A percentile compares a stretch with the other conserved stretches of the same genome.
Conservation (phyloP, 2,797 vertebrate species). For the Merluccius polli region DNA sequence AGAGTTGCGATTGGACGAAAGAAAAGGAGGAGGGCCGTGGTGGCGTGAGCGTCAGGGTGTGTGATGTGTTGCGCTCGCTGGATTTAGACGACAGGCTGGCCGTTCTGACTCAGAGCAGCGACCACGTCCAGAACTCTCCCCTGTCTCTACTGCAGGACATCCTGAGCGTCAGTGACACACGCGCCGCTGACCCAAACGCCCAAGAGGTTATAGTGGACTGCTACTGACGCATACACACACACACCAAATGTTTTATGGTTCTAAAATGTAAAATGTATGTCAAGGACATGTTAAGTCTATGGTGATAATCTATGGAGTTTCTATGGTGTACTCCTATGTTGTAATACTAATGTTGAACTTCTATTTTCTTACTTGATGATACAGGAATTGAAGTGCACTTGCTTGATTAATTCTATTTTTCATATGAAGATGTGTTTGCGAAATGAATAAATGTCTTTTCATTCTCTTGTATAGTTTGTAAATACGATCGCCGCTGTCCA, state of each 20-base stretch:
- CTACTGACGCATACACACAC: constrained; percentile 46
- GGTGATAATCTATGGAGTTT: neutral
- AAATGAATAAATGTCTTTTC: neutral
- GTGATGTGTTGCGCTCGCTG: constrained; percentile 45
- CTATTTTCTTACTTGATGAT: neutral
- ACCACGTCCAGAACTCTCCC: constrained; percentile 73
- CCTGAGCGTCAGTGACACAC: constrained; percentile 34
- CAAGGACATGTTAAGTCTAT: neutral
- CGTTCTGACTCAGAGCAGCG: constrained; percentile 67
- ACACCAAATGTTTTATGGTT: neutral
- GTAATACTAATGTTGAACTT: no score
- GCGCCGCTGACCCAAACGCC: constrained; percentile 23
- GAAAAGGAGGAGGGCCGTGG: constrained; percentile 33
- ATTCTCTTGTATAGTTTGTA: neutral
- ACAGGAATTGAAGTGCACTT: neutral
- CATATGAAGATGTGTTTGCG: neutral
- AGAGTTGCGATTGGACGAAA: constrained; percentile 21
- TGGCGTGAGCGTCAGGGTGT: constrained; percentile 27
- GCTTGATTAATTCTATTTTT: neutral
- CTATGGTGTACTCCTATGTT: no score
- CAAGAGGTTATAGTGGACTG: constrained; percentile 68
- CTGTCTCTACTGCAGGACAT: constrained; percentile 73
- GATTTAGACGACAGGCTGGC: constrained; percentile 51
- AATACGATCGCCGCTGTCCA: no score
- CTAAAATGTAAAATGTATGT: neutral